These are phyloP conservation scores for Botia almorhae DNA, from an alignment of 2,797 vertebrate species.

Conservation along the genomic window DNA sequence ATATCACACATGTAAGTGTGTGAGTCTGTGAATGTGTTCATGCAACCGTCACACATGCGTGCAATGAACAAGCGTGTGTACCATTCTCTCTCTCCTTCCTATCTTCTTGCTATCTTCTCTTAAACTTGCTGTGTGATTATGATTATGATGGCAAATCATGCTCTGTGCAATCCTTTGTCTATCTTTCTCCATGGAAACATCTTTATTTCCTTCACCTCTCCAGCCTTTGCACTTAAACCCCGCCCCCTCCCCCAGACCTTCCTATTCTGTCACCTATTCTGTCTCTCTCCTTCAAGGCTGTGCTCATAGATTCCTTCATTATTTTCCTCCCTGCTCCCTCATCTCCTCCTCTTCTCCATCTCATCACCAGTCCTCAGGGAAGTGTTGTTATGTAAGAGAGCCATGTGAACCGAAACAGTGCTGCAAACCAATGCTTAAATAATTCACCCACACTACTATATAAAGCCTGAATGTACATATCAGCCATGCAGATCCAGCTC, in stretches of 20 bases:
- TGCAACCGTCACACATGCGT: slow-evolving; percentile 44
- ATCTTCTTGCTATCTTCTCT: slow-evolving; percentile 2
- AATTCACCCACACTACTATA: slow-evolving; percentile 69
- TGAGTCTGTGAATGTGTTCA: neutral
- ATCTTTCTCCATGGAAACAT: slow-evolving; percentile 23
- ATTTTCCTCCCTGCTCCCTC: slow-evolving; percentile 36
- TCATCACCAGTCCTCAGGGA: slow-evolving; percentile 60
- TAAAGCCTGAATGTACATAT: slow-evolving; percentile 61
- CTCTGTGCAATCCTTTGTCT: slow-evolving; percentile 20
- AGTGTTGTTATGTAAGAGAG: slow-evolving; percentile 66
- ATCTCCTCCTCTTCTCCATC: slow-evolving; percentile 48
- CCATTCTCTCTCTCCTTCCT: neutral
- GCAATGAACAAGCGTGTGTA: slow-evolving; percentile 48
- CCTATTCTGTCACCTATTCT: neutral
- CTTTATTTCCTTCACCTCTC: slow-evolving; percentile 16
- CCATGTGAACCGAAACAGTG: slow-evolving; percentile 64
- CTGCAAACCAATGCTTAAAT: slow-evolving; percentile 67
- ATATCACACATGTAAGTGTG: neutral
- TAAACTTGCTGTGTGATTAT: neutral
- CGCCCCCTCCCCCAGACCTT: neutral
- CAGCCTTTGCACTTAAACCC: neutral
- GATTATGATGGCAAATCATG: neutral
- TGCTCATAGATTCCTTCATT: slow-evolving; percentile 40
- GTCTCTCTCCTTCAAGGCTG: slow-evolving; percentile 11
- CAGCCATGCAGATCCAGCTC: slow-evolving; percentile 52